Base-by-base conservation (phyloP, 2,888 invertebrate genomes). In the Amphipoea oculea region DNA sequence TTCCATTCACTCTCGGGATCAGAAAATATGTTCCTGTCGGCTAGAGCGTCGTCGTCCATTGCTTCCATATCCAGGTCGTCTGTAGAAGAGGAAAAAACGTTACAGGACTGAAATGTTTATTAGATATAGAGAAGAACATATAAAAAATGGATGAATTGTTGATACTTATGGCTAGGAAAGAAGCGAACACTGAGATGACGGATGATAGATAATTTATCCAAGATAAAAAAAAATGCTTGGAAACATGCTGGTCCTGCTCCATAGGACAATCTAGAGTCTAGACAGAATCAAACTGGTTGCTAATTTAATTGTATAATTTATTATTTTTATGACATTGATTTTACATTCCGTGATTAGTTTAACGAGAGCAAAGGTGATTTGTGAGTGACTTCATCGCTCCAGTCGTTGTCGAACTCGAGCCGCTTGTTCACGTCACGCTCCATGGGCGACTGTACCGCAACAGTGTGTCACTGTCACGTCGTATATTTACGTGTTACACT, bases 401-500 rank as follows among this genome's bases (percentile, higher is more conserved):
- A 29, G 29, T 29, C 29, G 29, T 29, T 29, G 29, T 29, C 29
- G 29, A 29, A 29, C 29, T 29, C 29, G 29, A 98, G 95, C 88
- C 97, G 97, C 83, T 96, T 97, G 94, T 98, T 98, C 81, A 96
- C 91, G 90, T 97, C 97, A 48, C 97, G 96, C 93, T 98, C 98
- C 23, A 96, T 95, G 0, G 97, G 96, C 75, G 97, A 97, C 94
- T 98, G 97, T 76, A 98, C 97, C 42, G 97, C 97, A 76, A 98
- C 97, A 48, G 97, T 97, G 88, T 98, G 89, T 98, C 29, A 29
- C 98, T 0, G 98, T 98, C 92, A 99, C 98, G 94, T 99, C 99
- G 93, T 98, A 99, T 90, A 99, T 99, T 29, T 66, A 66, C 42
- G 54, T 40, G n/a, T 76, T 66, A 20, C 14, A n/a, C 42, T 76